Base-by-base conservation (phyloP, 2,113 vertebrate species). In the Gallinago media region DNA sequence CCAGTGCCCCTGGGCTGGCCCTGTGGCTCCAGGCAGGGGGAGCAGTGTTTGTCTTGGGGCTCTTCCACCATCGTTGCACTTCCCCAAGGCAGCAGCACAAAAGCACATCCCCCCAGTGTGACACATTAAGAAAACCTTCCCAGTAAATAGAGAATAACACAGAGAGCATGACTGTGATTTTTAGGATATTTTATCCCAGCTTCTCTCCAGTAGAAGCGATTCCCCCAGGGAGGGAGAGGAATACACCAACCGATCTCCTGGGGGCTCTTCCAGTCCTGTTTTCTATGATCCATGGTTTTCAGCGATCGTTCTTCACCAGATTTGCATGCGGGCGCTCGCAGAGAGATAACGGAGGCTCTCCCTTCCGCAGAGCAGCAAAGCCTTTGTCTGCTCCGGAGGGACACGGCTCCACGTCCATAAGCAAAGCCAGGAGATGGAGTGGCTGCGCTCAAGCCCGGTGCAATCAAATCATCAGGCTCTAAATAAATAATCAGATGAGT, bases 401-500 rank as follows among this genome's bases (percentile, higher is more conserved):
- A 90, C 1, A 0, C 0, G 0, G 2, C 62, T 83, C 71, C 59
- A 29, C 0, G 0, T 68, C 88, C 74, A 32, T 5, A 38, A 92
- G 93, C 71, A 67, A 50, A 90, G 75, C 34, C 42, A 85, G 93
- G 89, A 94, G 77, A 79, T 13, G 78, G 52, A 73, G 34, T 29
- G 82, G 82, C 85, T 85, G 77, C 66, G 3, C 59, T 67, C 88
- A 46, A 82, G 85, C 61, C 52, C 0, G 0, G 25, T 11, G 31
- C 71, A 75, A 55, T 67, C 52, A 44, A 81, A 85, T 22, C 74
- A 49, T 67, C 82, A 13, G 46, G 65, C 72, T 94, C 76, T 95
- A 95, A 96, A 96, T 94, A 93, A 96, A 92, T 96, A 58, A 94
- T 85, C 81, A 77, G 77, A 65, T 34, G 68, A 89, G 88, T 34